Evolutionary conservation across 2,113 vertebrate genomes (phyloP), one percentile per base, ranked within the genome.

Genomic region (Reinhardtius hippoglossoides): DNA sequence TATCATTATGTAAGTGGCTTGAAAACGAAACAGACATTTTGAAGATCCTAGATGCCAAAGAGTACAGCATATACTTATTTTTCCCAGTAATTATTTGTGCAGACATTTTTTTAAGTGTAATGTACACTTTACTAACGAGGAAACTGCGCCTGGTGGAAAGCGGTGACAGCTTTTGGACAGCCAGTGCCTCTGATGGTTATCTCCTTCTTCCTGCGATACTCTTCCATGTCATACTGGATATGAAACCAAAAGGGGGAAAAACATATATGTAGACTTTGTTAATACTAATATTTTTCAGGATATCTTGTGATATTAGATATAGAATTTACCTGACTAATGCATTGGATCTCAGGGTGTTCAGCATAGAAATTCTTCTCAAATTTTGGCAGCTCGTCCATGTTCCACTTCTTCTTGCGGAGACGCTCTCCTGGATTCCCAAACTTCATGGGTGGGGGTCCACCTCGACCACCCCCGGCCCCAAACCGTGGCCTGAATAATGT

Each of bases 341-440:
- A 95, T 77, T 97, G 96, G 67, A 99, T 94, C 78, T 99, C 98
- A 0, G 94, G 95, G 80, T 98, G 96, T 75, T 99, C 98, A 37
- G 91, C 92, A 2, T 99, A 99, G 83, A 99, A 99, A 88, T 99
- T 99, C 92, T 99, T 99, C 90, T 99, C 97, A 92, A 99, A 99
- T 63, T 99, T 99, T 24, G 97, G 97, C 35, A 99, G 93, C 55
- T 99, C 96, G 21, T 93, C 97, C 67, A 99, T 90, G 88, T 99
- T 97, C 97, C 98, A 99, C 75, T 96, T 97, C 92, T 97, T 99
- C 87, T 98, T 99, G 52, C 97, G 96, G 1, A 99, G 95, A 23
- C 97, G 96, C 44, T 99, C 97, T 2, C 98, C 98, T 0, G 97
- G 97, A 92, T 98, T 98, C 55, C 98, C 98, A 91, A 98, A 99